Base-by-base conservation (phyloP, 2,113 vertebrate genomes). In the Dinomys branickii region DNA sequence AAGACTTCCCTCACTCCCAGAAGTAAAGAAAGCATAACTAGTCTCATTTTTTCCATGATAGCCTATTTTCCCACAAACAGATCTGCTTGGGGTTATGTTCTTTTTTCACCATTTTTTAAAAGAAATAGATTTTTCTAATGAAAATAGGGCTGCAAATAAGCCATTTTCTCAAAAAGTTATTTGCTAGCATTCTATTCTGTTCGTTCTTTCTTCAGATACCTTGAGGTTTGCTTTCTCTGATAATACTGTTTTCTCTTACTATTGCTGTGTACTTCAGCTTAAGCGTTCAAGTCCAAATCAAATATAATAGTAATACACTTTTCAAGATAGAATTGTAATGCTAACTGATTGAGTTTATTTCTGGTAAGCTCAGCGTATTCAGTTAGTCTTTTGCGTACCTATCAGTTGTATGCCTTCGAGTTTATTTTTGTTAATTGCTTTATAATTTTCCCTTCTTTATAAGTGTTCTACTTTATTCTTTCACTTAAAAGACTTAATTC, bases 71-170 rank as follows among this genome's bases (percentile, higher is more conserved):
- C 85, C 14, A 88, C 26, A 24, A 52, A 69, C 69, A 24, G 33
- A 84, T 80, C 82, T 56, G 22, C 47, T 67, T 63, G 44, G 61
- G 26, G 47, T 77, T 96, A 12, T 78, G 13, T 69, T 83, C 26
- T 26, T 77, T 33, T 28, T 86, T 88, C 26, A n/a, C 13, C 28
- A 12, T 89, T 88, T 97, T 97, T 94, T 67, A 59, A 84, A 78
- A 85, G 61, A 20, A 96, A 71, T 89, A 50, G 14, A 52, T 73
- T 91, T 82, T 58, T 93, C 54, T 54, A 65, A 52, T 94, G 52
- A 88, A 97, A 88, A 93, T 33, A 26, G 91, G 56, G 16, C 88
- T 90, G 5, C 30, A 90, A 94, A 35, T 96, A 26, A 95, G 12
- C 65, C n/a, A 50, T 50, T 94, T 33, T 80, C 77, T 52, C 19